A percentile compares a stretch with the other conserved stretches of the same genome.
Conservation (phyloP, 2,888 invertebrate genomes). For the Lutraria lutraria region DNA sequence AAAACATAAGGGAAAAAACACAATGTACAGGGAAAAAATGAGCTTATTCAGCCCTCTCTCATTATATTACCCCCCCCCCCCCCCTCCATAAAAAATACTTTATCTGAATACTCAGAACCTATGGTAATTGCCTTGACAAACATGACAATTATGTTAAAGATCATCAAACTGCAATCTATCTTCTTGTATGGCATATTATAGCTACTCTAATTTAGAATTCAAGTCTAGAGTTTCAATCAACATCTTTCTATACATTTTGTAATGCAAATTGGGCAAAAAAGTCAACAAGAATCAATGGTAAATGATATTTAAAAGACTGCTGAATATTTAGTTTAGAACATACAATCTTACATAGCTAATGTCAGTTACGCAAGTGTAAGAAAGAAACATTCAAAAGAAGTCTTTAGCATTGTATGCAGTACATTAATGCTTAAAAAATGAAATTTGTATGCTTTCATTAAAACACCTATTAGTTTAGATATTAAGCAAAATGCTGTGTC, state of each 20-base stretch:
- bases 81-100: background rate
- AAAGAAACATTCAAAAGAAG: no score
- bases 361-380: no score
- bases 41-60: no score
- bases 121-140: background rate
- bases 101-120: background rate
- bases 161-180: background rate
- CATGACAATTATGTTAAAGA: background rate
- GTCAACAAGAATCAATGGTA: background rate
- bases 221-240: background rate
- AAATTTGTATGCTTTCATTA: no score
- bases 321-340: background rate
- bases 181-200: background rate
- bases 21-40: background rate
- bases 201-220: background rate
- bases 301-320: background rate
- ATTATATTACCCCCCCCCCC: no score
- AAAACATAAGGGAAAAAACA: background rate
- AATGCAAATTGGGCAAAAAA: constrained; percentile 17
- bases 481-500: no score
- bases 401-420: no score
- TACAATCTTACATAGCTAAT: background rate
- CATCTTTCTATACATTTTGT: background rate
- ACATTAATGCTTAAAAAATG: no score
- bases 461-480: no score